These are phyloP conservation scores for Nothobranchius kuhntae DNA, from an alignment of 2,113 vertebrate species.

Conservation along the genomic window DNA sequence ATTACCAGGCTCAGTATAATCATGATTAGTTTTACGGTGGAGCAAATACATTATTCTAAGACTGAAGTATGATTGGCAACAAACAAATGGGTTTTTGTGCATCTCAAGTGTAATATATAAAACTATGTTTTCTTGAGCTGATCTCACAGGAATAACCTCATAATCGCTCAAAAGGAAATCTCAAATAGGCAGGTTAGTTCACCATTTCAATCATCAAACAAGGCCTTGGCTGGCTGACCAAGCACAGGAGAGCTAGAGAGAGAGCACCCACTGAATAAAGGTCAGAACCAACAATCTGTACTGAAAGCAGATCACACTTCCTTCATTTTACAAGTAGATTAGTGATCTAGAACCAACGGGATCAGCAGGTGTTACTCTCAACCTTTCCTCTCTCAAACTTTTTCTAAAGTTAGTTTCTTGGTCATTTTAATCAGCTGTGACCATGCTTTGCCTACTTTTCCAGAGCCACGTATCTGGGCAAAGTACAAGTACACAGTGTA, in stretches of 20 bases:
- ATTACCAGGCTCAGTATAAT: not conserved
- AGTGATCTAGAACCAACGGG: not conserved
- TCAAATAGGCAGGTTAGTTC: too few relatives aligned
- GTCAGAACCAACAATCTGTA: not conserved
- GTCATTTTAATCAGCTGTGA: not conserved
- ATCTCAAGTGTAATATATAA: too few relatives aligned
- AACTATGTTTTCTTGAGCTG: too few relatives aligned
- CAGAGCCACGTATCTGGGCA: not conserved
- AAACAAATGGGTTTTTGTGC: too few relatives aligned
- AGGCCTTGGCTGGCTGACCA: too few relatives aligned
- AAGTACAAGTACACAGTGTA: constrained; percentile 11
- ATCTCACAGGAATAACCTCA: too few relatives aligned
- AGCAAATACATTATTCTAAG: too few relatives aligned
- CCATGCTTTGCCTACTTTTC: not conserved
- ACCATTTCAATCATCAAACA: too few relatives aligned
- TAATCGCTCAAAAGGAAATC: too few relatives aligned
- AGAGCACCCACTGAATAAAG: not conserved
- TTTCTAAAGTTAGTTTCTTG: not conserved
- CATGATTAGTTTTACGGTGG: too few relatives aligned
- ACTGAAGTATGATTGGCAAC: too few relatives aligned
- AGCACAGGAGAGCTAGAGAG: too few relatives aligned
- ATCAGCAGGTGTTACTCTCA: not conserved
- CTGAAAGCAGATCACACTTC: not conserved
- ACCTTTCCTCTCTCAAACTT: not conserved
- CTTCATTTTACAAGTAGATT: not conserved